Percentiles rank a stretch among this genome's conserved stretches.
phyloP scores from a whole-genome alignment of 2,797 vertebrate species.

The Labroides dimidiatus region DNA sequence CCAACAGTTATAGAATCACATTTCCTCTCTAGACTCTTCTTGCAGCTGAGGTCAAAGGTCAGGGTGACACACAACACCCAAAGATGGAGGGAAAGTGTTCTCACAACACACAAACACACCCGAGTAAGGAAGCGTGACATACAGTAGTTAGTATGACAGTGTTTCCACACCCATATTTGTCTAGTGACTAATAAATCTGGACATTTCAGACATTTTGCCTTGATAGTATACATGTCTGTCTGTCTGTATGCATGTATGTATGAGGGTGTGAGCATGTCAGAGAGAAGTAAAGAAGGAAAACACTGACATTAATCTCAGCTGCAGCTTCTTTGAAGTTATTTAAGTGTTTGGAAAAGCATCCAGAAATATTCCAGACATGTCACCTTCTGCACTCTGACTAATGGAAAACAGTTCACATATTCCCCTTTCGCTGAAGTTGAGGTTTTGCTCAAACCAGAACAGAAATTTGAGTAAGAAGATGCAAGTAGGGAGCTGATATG shows the following conservation, averaged over 20 bases:
- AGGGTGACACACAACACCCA: neutral
- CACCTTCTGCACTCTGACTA: slow-evolving; percentile 16
- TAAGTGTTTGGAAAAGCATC: slow-evolving; percentile 6
- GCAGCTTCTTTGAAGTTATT: neutral
- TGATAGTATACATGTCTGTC: neutral
- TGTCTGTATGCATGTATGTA: too few relatives aligned
- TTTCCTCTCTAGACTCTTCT: neutral
- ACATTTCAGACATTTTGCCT: neutral
- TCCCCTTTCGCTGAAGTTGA: neutral
- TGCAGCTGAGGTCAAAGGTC: slow-evolving; percentile 7
- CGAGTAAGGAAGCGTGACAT: neutral
- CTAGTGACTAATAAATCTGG: neutral
- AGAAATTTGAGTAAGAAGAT: too few relatives aligned
- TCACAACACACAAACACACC: neutral
- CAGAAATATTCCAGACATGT: slow-evolving; percentile 20
- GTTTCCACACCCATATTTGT: neutral
- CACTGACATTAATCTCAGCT: neutral
- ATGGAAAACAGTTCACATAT: neutral
- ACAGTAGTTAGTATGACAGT: neutral
- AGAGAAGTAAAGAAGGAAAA: slow-evolving; percentile 6
- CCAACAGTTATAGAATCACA: neutral
- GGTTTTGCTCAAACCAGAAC: neutral
- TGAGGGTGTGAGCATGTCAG: neutral
- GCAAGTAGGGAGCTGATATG: too few relatives aligned
- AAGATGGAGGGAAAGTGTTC: neutral